phyloP scores from a whole-genome alignment of 2,113 vertebrate species.

The Zootoca vivipara region DNA sequence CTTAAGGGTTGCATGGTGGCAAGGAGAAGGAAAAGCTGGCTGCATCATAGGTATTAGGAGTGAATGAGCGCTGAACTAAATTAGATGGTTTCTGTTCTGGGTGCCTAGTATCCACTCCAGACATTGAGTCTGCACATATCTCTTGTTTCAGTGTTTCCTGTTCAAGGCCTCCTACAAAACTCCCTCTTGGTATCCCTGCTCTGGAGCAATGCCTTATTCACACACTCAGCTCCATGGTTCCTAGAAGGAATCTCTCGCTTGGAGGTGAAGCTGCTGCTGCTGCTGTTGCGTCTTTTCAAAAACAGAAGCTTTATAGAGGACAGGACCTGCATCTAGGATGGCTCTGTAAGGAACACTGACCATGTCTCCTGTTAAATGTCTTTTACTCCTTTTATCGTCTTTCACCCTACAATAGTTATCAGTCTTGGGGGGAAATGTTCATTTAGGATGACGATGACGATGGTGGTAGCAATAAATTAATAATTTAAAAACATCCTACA shows the following conservation, averaged over 20 bases:
- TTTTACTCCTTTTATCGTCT: not conserved
- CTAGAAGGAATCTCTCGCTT: conserved; percentile 30
- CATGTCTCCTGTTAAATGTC: not conserved
- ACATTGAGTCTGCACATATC: fast-evolving
- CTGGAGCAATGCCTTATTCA: not conserved
- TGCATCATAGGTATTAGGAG: not conserved
- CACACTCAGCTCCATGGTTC: not conserved
- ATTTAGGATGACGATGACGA: conserved; percentile 30
- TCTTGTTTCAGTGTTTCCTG: not conserved
- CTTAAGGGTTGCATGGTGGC: not conserved
- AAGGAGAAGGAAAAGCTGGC: too few relatives aligned
- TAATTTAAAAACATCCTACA: not conserved
- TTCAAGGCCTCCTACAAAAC: not conserved
- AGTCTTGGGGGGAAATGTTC: not conserved
- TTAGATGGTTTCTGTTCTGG: not conserved
- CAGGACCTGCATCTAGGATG: not conserved
- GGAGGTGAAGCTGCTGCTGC: not conserved
- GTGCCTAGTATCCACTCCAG: not conserved
- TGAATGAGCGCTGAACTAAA: not conserved
- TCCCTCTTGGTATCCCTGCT: not conserved
- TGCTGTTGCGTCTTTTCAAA: fast-evolving
- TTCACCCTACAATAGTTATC: not conserved
- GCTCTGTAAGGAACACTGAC: not conserved
- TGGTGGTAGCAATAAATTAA: not conserved
- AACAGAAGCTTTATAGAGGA: not conserved